A percentile compares a stretch with the other conserved stretches of the same genome.
phyloP scores from a whole-genome alignment of 2,797 vertebrate genomes.

The Columba guinea region DNA sequence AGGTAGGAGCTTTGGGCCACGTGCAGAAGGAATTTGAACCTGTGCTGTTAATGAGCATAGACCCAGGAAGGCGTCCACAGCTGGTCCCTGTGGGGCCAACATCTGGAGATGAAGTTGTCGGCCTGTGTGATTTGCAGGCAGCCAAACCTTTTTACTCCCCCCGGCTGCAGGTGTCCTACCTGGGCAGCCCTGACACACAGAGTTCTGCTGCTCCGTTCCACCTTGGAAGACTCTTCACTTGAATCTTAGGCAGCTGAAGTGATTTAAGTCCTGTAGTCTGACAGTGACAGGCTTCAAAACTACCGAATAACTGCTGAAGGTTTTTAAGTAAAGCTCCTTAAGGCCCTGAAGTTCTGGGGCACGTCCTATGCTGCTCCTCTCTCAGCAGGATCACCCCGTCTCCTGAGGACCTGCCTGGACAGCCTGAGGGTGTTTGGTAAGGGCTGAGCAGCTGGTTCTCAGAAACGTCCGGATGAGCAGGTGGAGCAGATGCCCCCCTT shows the following conservation, averaged over 20 bases:
- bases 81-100: not conserved
- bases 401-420: not conserved
- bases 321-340: not conserved
- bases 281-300: not conserved
- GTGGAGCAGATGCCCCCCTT: not conserved
- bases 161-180: not conserved
- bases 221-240: not conserved
- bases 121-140: not conserved
- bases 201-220: fast-evolving
- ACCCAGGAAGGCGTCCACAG: fast-evolving
- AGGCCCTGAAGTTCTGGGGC: not conserved
- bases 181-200: not conserved
- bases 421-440: not conserved
- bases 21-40: not conserved
- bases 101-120: not conserved
- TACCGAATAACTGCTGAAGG: not conserved
- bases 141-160: not conserved
- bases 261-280: not conserved
- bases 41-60: not conserved
- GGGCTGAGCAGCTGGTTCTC: not conserved
- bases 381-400: not conserved
- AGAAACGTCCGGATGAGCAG: not conserved
- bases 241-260: not conserved
- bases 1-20: not conserved
- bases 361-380: not conserved